A percentile compares a stretch with the other conserved stretches of the same genome.
Conservation (phyloP, 2,113 vertebrate genomes). For the Leuciscus idus region DNA sequence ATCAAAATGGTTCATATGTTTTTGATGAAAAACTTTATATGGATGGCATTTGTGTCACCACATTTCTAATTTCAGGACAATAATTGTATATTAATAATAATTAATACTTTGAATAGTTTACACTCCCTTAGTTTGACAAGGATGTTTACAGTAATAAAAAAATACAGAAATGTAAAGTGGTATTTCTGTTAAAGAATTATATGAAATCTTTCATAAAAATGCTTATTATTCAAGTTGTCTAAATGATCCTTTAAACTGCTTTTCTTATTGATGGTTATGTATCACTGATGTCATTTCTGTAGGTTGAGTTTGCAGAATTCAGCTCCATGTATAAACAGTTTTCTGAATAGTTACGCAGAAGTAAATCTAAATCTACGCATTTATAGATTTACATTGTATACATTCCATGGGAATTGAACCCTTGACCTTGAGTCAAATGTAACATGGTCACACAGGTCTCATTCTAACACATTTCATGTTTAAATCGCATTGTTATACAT, state of each 20-base stretch:
- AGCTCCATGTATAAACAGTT: not conserved
- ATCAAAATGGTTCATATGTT: not conserved
- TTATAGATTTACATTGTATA: not conserved
- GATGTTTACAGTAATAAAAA: not conserved
- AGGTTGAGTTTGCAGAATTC: not conserved
- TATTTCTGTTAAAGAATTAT: not conserved
- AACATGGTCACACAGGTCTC: not conserved
- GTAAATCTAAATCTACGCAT: not conserved
- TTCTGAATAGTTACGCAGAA: not conserved
- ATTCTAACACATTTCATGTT: not conserved
- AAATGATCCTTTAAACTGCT: not conserved
- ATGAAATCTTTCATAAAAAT: not conserved
- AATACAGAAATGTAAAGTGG: not conserved
- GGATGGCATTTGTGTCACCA: not conserved
- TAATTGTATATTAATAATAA: not conserved
- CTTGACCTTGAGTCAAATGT: not conserved
- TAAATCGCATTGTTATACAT: not conserved
- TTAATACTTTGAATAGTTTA: not conserved
- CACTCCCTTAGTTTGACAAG: not conserved
- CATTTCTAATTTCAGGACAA: not conserved
- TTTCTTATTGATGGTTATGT: not conserved
- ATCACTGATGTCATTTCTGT: not conserved
- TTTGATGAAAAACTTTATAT: too few species aligned
- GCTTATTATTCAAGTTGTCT: slow-evolving; percentile 1
- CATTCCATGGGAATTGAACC: not conserved